phyloP scores from a whole-genome alignment of 2,113 vertebrate species.

The Bombycilla garrulus region DNA sequence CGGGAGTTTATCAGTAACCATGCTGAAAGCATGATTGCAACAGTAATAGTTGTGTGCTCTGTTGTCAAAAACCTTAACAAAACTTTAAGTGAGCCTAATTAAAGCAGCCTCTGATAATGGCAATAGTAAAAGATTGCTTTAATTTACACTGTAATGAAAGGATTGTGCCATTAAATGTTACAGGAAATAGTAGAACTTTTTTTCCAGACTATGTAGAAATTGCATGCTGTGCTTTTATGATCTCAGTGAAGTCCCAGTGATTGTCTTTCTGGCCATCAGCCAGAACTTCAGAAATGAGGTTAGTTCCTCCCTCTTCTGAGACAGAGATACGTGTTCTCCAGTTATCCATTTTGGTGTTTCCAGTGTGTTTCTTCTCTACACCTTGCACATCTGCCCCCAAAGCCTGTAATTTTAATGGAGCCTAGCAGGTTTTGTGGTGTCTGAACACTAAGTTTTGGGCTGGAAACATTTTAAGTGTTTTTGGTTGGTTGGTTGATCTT shows the following conservation, averaged over 20 bases:
- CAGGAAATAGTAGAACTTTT: constrained; percentile 12
- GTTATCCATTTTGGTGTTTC: background rate
- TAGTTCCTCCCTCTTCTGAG: background rate
- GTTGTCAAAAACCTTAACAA: constrained; percentile 40
- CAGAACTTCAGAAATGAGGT: constrained; percentile 1
- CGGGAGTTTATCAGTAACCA: background rate
- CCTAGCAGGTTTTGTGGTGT: constrained; percentile 26
- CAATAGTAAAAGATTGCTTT: constrained; percentile 55
- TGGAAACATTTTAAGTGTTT: background rate
- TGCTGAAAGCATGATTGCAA: background rate
- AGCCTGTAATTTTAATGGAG: background rate
- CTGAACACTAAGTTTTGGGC: constrained; percentile 15
- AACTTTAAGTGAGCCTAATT: constrained; percentile 23
- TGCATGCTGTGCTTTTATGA: background rate
- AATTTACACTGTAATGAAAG: constrained; percentile 44
- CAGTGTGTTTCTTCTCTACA: background rate
- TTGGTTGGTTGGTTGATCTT: background rate
- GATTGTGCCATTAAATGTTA: constrained; percentile 1
- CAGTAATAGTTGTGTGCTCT: background rate
- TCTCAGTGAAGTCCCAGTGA: background rate
- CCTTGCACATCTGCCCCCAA: background rate
- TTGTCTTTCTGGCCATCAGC: background rate
- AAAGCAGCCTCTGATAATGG: constrained; percentile 47
- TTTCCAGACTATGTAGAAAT: background rate
- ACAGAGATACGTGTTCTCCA: background rate